Conservation (phyloP, 2,797 vertebrate genomes). For the Rhinophrynus dorsalis region DNA sequence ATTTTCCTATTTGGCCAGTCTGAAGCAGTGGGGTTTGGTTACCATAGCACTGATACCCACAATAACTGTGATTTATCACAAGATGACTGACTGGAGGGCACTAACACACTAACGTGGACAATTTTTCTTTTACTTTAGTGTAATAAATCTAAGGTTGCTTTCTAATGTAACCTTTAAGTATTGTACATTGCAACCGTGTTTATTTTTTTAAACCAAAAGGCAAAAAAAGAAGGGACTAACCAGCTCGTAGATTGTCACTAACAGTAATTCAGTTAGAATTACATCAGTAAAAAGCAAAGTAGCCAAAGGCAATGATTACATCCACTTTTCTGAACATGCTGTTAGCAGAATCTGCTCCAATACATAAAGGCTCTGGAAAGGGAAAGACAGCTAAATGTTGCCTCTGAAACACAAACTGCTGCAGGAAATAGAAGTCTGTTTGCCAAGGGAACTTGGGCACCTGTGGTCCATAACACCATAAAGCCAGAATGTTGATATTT, state of each 20-base stretch:
- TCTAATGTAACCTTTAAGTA: constrained; percentile 12
- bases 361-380: constrained; percentile 18
- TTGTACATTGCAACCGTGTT: not conserved
- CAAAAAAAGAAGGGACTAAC: constrained; percentile 6
- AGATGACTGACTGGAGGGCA: constrained; percentile 26
- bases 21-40: constrained; percentile 17
- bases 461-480: not conserved
- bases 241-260: constrained; percentile 17
- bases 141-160: constrained; percentile 23
- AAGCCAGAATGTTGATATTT: not conserved
- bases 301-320: constrained; percentile 47
- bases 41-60: constrained; percentile 38
- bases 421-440: constrained; percentile 3
- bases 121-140: constrained; percentile 12
- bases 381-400: constrained; percentile 22
- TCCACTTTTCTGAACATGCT: constrained; percentile 43
- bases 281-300: constrained; percentile 45
- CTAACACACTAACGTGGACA: constrained; percentile 8
- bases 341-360: constrained; percentile 36
- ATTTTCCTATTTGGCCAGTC: constrained; percentile 5
- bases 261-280: constrained; percentile 30
- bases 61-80: constrained; percentile 26
- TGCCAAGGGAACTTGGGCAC: constrained; percentile 19
- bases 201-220: constrained; percentile 3
- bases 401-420: constrained; percentile 6